Conservation (phyloP, 2,797 vertebrate species). For the Brotogeris chrysoptera region DNA sequence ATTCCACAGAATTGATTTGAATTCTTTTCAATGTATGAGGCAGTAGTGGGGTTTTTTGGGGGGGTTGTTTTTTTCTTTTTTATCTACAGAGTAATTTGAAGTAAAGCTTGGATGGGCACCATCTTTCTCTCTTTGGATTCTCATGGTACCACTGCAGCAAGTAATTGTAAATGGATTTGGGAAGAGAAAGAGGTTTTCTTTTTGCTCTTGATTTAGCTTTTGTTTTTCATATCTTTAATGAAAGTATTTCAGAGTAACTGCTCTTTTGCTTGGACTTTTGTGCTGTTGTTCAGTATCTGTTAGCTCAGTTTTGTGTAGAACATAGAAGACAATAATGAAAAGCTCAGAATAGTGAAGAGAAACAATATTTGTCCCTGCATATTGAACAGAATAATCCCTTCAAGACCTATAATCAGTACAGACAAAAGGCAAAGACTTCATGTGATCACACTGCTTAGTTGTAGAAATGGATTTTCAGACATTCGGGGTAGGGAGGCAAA, state of each 20-base stretch:
- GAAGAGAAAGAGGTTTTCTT: background rate
- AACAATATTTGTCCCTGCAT: background rate
- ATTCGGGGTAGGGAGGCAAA: background rate
- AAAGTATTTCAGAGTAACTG: background rate
- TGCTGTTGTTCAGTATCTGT: background rate
- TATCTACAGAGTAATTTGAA: background rate
- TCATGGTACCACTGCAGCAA: background rate
- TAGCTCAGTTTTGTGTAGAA: background rate
- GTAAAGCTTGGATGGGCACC: background rate
- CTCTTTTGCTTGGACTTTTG: background rate
- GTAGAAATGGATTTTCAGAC: background rate
- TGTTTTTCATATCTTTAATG: background rate
- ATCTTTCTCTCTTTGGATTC: background rate
- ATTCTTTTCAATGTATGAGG: background rate
- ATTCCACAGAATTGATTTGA: conserved; percentile 23
- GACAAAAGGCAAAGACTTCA: background rate
- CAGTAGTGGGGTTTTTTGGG: background rate
- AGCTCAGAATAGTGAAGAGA: background rate
- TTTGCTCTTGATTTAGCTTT: background rate
- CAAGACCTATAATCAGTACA: background rate
- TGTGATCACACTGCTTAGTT: background rate
- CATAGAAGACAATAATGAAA: background rate
- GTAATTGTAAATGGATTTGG: background rate
- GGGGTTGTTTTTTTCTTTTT: background rate
- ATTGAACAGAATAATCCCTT: background rate